Conservation (phyloP, 2,797 vertebrate genomes). For the Lagocephalus sceleratus region DNA sequence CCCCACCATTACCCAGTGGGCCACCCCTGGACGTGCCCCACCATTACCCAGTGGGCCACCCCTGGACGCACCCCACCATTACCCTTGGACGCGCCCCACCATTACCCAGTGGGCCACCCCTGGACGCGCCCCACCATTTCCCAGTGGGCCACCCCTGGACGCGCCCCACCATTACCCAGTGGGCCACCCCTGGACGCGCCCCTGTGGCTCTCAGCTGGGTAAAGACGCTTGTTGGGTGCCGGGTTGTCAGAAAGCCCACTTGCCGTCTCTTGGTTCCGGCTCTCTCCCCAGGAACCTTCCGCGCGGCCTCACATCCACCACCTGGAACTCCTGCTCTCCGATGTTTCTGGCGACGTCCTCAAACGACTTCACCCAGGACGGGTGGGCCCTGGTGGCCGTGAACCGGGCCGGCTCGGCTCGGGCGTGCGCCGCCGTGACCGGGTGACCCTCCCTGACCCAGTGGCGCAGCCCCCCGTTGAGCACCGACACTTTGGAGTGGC, state of each 20-base stretch:
- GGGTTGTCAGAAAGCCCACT: conserved; percentile 3
- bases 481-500: conserved; percentile 83
- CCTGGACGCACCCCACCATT: too few relatives aligned
- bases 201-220: too few relatives aligned
- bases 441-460: conserved; percentile 81
- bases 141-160: too few relatives aligned
- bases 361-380: conserved; percentile 79
- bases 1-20: too few relatives aligned
- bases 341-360: conserved; percentile 83
- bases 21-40: too few relatives aligned
- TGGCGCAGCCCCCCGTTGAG: conserved; percentile 85
- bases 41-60: too few relatives aligned
- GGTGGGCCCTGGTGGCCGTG: conserved; percentile 69
- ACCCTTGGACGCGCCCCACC: too few relatives aligned
- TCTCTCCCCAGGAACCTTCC: conserved; percentile 79
- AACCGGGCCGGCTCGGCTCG: conserved; percentile 66
- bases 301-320: conserved; percentile 82
- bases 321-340: conserved; percentile 70
- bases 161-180: too few relatives aligned
- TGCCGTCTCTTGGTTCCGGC: conserved; percentile 82
- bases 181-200: too few relatives aligned
- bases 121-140: too few relatives aligned
- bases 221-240: too few relatives aligned
- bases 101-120: too few relatives aligned
- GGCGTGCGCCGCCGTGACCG: conserved; percentile 64